A percentile compares a stretch with the other conserved stretches of the same genome.
Evolutionary conservation across 2,113 vertebrate species (phyloP).

Genomic region (Chloebia gouldiae): DNA sequence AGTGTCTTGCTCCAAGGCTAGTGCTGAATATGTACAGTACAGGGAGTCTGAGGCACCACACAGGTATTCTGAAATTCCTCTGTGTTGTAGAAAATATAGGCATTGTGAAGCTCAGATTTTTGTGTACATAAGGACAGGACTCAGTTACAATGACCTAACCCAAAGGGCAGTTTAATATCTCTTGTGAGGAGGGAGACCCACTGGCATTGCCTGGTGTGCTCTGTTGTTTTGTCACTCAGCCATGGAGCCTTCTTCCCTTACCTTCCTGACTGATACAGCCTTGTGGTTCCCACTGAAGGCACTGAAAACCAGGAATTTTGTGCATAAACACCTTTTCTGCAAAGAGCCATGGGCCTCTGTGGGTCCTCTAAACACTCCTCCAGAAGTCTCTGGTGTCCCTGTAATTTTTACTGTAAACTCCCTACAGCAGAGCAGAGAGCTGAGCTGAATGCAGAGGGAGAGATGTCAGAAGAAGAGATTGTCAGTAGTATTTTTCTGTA

Average conservation of each 20-base stretch:
- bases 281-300: not conserved
- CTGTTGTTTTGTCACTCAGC: not conserved
- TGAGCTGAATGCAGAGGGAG: not conserved
- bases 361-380: not conserved
- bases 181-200: not conserved
- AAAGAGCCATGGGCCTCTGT: not conserved
- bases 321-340: not conserved
- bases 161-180: not conserved
- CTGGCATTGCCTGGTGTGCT: not conserved
- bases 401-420: not conserved
- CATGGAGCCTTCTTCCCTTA: not conserved
- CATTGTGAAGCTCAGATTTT: not conserved
- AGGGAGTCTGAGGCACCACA: not conserved
- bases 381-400: not conserved
- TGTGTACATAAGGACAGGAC: fast-evolving
- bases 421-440: not conserved
- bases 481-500: not conserved
- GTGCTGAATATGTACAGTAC: not conserved
- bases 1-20: not conserved
- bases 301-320: not conserved
- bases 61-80: not conserved
- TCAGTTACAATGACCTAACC: not conserved
- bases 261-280: not conserved
- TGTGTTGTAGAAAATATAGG: not conserved
- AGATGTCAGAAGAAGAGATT: not conserved